Conservation (phyloP, 92 coral and sea anemone species). For the Palythoa grandis region DNA sequence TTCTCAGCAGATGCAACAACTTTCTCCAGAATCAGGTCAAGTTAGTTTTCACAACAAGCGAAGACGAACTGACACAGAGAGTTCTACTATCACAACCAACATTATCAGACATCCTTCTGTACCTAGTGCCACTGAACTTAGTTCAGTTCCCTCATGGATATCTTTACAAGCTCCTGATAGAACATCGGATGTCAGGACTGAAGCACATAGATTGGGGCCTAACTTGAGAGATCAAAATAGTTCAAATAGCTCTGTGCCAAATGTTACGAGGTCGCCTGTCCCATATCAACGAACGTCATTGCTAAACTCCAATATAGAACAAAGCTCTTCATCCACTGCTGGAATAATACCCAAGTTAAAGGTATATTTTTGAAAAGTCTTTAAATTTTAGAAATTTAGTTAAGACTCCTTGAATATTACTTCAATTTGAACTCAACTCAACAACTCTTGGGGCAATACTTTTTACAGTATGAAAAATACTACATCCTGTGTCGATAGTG, state of each 20-base stretch:
- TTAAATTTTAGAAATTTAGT: too few relatives aligned
- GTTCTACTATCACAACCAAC: background rate
- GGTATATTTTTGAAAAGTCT: background rate
- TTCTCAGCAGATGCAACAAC: conserved; percentile 6
- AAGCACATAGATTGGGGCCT: background rate
- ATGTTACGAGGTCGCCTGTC: background rate
- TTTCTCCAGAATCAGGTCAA: background rate
- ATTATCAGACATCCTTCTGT: background rate
- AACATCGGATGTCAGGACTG: background rate
- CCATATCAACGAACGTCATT: background rate
- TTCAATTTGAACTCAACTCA: too few relatives aligned
- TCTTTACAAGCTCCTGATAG: background rate
- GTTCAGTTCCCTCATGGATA: background rate
- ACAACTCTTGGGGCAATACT: too few relatives aligned
- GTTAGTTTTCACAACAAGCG: conserved; percentile 10
- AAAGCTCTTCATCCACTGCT: background rate
- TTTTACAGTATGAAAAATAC: too few relatives aligned
- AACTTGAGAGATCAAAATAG: background rate
- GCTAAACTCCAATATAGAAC: background rate
- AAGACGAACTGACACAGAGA: background rate
- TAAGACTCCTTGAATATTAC: too few relatives aligned
- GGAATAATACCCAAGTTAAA: background rate
- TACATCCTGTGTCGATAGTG: too few relatives aligned
- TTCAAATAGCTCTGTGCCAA: background rate
- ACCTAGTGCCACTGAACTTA: background rate